A percentile compares a stretch with the other conserved stretches of the same genome.
Conservation (phyloP, 30 jellyfish, hydroid and myxozoan genomes). For the Phacellophora camtschatica region DNA sequence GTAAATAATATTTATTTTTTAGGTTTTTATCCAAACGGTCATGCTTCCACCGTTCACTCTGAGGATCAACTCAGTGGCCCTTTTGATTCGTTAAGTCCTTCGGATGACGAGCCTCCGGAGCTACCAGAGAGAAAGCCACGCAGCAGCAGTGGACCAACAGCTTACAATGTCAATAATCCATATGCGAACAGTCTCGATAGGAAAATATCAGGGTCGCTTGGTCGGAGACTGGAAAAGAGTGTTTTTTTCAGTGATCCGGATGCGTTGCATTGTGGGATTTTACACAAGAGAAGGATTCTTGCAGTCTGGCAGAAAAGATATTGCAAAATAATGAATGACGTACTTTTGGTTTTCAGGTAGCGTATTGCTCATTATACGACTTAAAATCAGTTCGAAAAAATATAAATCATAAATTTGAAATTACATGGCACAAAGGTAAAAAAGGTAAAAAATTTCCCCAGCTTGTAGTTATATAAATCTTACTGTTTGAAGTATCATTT, state of each 20-base stretch:
- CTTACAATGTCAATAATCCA: conserved; percentile 17
- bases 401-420: no score
- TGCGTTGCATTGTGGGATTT: conserved; percentile 86
- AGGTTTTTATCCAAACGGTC: conserved; percentile 7
- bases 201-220: conserved; percentile 38
- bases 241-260: conserved; percentile 81
- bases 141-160: conserved; percentile 53
- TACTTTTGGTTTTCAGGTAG: conserved; percentile 74
- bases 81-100: conserved; percentile 61
- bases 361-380: background rate
- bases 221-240: conserved; percentile 42
- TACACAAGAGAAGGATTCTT: conserved; percentile 81
- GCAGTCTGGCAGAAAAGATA: conserved; percentile 97
- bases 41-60: conserved; percentile 13
- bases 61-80: conserved; percentile 82
- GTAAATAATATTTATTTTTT: background rate
- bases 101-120: conserved; percentile 36
- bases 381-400: background rate
- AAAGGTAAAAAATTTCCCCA: no score
- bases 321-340: conserved; percentile 85
- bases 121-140: conserved; percentile 39
- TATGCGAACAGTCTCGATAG: conserved; percentile 39
- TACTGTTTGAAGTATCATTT: no score
- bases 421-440: no score
- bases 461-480: no score